Conservation (phyloP, 2,888 invertebrate species). For the Lepidochrysops patricia region DNA sequence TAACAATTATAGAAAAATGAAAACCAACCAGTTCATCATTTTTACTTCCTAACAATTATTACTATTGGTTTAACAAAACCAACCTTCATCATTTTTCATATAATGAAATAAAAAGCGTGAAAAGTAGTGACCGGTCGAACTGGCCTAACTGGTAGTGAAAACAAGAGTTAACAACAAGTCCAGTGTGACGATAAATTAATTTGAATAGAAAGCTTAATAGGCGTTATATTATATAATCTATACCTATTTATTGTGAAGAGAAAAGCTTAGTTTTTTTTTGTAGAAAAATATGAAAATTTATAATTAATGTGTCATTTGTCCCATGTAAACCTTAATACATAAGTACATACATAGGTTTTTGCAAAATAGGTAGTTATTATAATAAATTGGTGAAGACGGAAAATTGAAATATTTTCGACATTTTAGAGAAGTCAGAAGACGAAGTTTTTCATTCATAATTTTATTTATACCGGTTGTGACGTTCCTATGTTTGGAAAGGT, state of each 20-base stretch:
- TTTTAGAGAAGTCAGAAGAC: background rate
- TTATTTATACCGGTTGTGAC: background rate
- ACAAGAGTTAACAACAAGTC: background rate
- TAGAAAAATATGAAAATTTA: no score
- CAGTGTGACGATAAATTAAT: background rate
- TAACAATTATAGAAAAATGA: no score
- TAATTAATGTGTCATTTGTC: no score
- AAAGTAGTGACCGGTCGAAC: background rate
- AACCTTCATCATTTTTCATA: no score
- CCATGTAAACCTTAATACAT: no score
- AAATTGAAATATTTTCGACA: background rate
- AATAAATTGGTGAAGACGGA: no score
- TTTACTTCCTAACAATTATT: no score
- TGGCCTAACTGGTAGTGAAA: background rate
- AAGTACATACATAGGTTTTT: no score
- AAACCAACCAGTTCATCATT: no score
- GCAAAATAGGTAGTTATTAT: no score
- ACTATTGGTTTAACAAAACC: no score
- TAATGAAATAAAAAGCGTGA: background rate
- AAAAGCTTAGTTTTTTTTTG: no score
- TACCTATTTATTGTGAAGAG: background rate
- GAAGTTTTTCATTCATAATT: background rate
- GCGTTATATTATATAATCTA: background rate
- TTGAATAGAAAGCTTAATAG: background rate
- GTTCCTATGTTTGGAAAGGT: background rate